Conservation (phyloP, 1,140 invertebrate species). For the Charaxes varanes region DNA sequence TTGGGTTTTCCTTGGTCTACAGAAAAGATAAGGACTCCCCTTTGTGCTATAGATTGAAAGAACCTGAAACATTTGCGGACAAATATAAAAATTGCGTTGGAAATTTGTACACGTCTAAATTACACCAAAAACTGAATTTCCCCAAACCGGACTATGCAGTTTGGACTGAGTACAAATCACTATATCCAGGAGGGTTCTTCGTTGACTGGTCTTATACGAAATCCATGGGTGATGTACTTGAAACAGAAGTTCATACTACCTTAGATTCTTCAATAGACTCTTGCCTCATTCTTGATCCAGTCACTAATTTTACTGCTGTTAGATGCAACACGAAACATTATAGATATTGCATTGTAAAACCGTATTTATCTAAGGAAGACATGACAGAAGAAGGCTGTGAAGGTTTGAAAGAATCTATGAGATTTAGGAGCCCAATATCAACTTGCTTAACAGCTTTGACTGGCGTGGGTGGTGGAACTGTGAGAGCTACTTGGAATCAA, state of each 20-base stretch:
- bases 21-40: slow-evolving; percentile 23
- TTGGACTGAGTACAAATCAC: slow-evolving; percentile 59
- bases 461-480: slow-evolving; percentile 33
- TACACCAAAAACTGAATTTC: slow-evolving; percentile 38
- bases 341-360: slow-evolving; percentile 58
- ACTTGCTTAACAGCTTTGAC: slow-evolving; percentile 40
- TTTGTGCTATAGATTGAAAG: slow-evolving; percentile 47
- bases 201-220: slow-evolving; percentile 48
- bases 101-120: slow-evolving; percentile 44
- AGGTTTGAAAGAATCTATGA: slow-evolving; percentile 29
- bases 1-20: slow-evolving; percentile 37
- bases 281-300: slow-evolving; percentile 43
- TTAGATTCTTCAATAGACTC: slow-evolving; percentile 39
- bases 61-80: slow-evolving; percentile 43
- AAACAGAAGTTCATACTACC: slow-evolving; percentile 29
- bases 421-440: slow-evolving; percentile 49
- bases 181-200: slow-evolving; percentile 59
- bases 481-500: slow-evolving; percentile 58
- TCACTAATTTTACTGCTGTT: slow-evolving; percentile 38
- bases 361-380: slow-evolving; percentile 34
- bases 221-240: slow-evolving; percentile 25
- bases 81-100: slow-evolving; percentile 49
- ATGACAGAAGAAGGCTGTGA: slow-evolving; percentile 33
- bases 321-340: slow-evolving; percentile 50
- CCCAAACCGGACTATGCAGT: slow-evolving; percentile 32